Conservation (phyloP, 2,888 invertebrate species). For the Hermodice carunculata region DNA sequence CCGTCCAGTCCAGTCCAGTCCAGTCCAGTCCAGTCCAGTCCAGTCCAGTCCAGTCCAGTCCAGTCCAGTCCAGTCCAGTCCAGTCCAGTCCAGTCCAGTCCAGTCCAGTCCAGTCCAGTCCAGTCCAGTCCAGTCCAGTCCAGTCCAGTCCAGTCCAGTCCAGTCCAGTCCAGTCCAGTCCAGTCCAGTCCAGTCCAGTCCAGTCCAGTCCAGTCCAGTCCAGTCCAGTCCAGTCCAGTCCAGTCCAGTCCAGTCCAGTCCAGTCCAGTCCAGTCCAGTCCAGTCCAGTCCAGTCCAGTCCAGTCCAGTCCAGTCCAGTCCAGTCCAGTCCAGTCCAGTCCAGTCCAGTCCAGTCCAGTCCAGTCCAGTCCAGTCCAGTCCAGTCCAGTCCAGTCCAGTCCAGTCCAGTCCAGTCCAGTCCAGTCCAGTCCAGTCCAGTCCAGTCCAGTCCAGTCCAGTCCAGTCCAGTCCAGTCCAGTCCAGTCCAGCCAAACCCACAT, state of each 20-base stretch:
- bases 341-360: conserved; percentile 7
- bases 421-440: conserved; percentile 5
- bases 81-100: neutral
- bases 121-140: neutral
- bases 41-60: no score
- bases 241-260: neutral
- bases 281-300: conserved; percentile 7
- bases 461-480: conserved; percentile 1
- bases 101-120: neutral
- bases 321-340: conserved; percentile 7
- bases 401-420: conserved; percentile 8
- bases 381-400: conserved; percentile 9
- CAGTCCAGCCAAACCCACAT: no score
- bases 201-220: neutral
- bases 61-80: no score
- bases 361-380: conserved; percentile 7
- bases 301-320: conserved; percentile 8
- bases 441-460: conserved; percentile 8
- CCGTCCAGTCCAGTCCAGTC: no score
- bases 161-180: neutral
- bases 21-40: no score
- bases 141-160: neutral
- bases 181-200: neutral
- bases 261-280: conserved; percentile 4
- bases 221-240: neutral